phyloP scores from a whole-genome alignment of 2,888 invertebrate genomes.

The Noctuana brunneofusca region DNA sequence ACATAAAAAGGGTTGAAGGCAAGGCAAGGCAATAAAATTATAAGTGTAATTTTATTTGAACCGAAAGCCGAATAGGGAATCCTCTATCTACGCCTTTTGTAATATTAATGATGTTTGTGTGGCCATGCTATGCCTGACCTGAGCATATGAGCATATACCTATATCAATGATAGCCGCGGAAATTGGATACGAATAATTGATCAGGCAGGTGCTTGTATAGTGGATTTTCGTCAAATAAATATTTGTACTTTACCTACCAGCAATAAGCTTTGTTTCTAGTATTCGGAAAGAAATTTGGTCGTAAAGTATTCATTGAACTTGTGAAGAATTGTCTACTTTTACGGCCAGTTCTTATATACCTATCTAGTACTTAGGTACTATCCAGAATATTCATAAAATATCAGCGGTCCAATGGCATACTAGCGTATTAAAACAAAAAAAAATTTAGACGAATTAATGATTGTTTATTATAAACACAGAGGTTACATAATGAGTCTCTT shows the following conservation, averaged over 20 bases:
- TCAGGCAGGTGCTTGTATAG: slow-evolving; percentile 46
- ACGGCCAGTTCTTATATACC: no score
- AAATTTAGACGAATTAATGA: no score
- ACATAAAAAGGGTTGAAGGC: no score
- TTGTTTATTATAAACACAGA: no score
- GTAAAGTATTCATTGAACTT: neutral
- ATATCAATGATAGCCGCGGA: slow-evolving; percentile 32
- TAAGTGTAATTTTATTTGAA: neutral
- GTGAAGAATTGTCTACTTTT: no score
- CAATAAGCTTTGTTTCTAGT: neutral
- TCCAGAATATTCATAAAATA: no score
- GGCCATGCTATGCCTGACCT: slow-evolving; percentile 20
- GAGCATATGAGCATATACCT: no score
- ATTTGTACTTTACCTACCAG: slow-evolving; percentile 39
- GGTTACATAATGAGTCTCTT: no score
- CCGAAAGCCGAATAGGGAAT: neutral
- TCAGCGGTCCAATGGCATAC: no score
- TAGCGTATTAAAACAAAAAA: no score
- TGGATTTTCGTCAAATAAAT: slow-evolving; percentile 56
- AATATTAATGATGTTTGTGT: slow-evolving; percentile 23
- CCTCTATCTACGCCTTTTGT: slow-evolving; percentile 1
- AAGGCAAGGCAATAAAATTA: no score
- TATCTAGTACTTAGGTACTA: no score
- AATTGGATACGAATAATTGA: slow-evolving; percentile 50
- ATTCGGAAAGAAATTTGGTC: neutral